Base-by-base conservation (phyloP, 2,797 vertebrate genomes). In the Salarias fasciatus region DNA sequence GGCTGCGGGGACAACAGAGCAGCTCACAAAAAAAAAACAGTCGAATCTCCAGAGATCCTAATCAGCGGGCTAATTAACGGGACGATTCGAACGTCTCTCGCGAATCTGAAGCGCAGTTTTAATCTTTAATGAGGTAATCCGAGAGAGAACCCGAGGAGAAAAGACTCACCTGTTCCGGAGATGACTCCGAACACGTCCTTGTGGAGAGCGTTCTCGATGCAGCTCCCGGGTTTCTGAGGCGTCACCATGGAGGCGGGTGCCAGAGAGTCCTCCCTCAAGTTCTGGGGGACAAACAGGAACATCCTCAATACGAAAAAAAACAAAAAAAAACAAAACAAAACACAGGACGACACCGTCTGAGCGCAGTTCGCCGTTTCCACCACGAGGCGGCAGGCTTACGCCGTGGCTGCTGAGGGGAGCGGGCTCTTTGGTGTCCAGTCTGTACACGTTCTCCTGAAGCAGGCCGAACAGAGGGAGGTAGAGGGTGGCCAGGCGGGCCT, bases 121-220 rank as follows among this genome's bases (percentile, higher is more conserved):
- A 24, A 24, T 24, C 24, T 24, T 6, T 3, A 9, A 35, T 35
- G 33, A 35, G 33, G 4, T 35, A 24, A 24, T n/a, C n/a, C n/a
- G n/a, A n/a, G n/a, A n/a, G n/a, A n/a, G n/a, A n/a, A n/a, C n/a
- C n/a, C n/a, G n/a, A n/a, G n/a, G n/a, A n/a, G n/a, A n/a, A n/a
- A n/a, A 9, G 33, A 52, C 30, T 75, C 45, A 98, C 96, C 96
- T 75, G 98, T 96, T 79, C 96, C 97, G 52, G 97, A 98, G 78
- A 99, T 98, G 72, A 94, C 95, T 3, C 96, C 97, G 64, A 99
- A 94, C 4, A 99, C 92, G 55, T 99, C 98, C 88, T 97, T 98
- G 84, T 97, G 96, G 37, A 97, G 93, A 72, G 88, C 95, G 72
- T 92, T 95, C 76, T 99, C 97, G 48, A 95, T 61, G 0, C 92